Conservation (phyloP, 1,140 invertebrate genomes). For the Diabrotica undecimpunctata region DNA sequence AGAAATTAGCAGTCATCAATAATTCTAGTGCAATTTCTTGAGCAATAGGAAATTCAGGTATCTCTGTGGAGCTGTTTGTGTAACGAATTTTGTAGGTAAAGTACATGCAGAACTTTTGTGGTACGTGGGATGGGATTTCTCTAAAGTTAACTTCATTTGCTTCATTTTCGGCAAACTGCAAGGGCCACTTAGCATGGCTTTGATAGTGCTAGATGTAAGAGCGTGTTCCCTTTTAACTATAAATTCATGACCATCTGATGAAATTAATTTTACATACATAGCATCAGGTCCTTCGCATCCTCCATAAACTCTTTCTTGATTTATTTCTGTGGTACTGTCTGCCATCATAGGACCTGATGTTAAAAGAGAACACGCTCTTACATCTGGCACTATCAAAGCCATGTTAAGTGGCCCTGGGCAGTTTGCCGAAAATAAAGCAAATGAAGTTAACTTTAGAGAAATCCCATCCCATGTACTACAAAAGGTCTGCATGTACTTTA, state of each 20-base stretch:
- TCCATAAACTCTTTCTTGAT: slow-evolving; percentile 68
- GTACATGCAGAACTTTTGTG: too few relatives aligned
- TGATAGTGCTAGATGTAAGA: slow-evolving; percentile 96
- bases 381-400: slow-evolving; percentile 97
- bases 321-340: slow-evolving; percentile 50
- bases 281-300: slow-evolving; percentile 97
- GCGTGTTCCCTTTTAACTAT: slow-evolving; percentile 97
- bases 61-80: too few relatives aligned
- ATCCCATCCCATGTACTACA: too few relatives aligned
- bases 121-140: slow-evolving; percentile 99
- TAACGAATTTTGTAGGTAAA: too few relatives aligned
- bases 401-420: slow-evolving; percentile 93
- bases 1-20: too few relatives aligned
- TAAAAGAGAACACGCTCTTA: slow-evolving; percentile 94
- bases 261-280: slow-evolving; percentile 98
- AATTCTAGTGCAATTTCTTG: too few relatives aligned
- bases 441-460: slow-evolving; percentile 98
- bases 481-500: too few relatives aligned
- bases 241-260: slow-evolving; percentile 95
- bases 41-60: too few relatives aligned
- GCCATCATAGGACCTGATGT: slow-evolving; percentile 89
- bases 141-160: slow-evolving; percentile 99
- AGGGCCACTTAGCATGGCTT: slow-evolving; percentile 94
- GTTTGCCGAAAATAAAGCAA: slow-evolving; percentile 98
- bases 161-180: slow-evolving; percentile 98